These are phyloP conservation scores for Lasioglossum baleicum DNA, from an alignment of 1,140 invertebrate species.

Conservation along the genomic window DNA sequence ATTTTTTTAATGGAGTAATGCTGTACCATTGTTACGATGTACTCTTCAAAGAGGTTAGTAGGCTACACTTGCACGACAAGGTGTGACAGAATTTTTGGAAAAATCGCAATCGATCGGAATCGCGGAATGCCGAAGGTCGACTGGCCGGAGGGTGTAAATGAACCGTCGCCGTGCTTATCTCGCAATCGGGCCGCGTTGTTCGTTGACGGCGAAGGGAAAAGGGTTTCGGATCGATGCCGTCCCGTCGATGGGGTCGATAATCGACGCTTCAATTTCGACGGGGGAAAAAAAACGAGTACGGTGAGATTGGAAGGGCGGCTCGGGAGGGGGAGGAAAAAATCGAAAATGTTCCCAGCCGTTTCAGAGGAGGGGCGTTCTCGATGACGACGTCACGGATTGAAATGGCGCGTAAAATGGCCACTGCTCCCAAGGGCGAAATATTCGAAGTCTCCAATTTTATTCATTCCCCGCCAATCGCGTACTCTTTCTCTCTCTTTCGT, in stretches of 20 bases:
- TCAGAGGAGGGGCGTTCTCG: slow-evolving; percentile 35
- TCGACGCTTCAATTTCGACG: slow-evolving; percentile 53
- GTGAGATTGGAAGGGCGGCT: slow-evolving; percentile 21
- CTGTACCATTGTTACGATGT: too few relatives aligned
- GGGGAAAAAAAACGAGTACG: slow-evolving; percentile 7
- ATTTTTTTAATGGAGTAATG: too few relatives aligned
- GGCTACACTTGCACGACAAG: too few relatives aligned
- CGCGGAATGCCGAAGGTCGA: too few relatives aligned
- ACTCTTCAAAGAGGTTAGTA: too few relatives aligned
- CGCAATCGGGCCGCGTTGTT: not conserved
- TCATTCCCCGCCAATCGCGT: not conserved
- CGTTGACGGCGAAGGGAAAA: not conserved
- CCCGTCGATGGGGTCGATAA: slow-evolving; percentile 40
- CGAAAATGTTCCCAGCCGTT: slow-evolving; percentile 36
- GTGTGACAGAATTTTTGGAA: too few relatives aligned
- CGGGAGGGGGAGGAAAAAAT: slow-evolving; percentile 41
- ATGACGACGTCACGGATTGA: slow-evolving; percentile 75
- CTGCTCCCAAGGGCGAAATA: slow-evolving; percentile 71
- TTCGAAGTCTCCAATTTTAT: slow-evolving; percentile 66
- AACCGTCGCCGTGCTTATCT: not conserved
- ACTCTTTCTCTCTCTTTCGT: not conserved
- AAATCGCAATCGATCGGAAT: too few relatives aligned
- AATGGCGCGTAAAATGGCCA: slow-evolving; percentile 76
- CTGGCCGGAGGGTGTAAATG: too few relatives aligned
- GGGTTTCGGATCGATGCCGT: not conserved